Percentiles rank a stretch among this genome's conserved stretches.
These are phyloP conservation scores for Athalia rosae DNA, from an alignment of 2,888 invertebrate genomes.

Conservation along the genomic window DNA sequence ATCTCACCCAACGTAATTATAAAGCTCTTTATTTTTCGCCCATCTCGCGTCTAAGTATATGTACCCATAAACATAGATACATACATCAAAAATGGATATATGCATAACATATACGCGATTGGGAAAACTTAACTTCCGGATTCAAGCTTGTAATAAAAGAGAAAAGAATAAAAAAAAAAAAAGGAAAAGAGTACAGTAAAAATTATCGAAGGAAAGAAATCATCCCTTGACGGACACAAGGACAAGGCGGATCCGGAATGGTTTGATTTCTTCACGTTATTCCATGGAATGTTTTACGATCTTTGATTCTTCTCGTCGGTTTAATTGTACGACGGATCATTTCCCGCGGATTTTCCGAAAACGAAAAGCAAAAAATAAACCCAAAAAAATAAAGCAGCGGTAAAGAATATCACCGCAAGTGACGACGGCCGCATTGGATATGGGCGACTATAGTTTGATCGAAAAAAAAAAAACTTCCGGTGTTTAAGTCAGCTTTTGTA, in stretches of 20 bases:
- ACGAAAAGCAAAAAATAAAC: too few relatives aligned
- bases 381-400: neutral
- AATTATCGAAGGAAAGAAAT: neutral
- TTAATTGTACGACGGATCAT: too few relatives aligned
- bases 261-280: too few relatives aligned
- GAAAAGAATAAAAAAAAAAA: neutral
- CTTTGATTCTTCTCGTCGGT: too few relatives aligned
- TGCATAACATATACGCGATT: neutral
- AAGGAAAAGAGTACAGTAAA: neutral
- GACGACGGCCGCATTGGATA: neutral
- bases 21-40: too few relatives aligned
- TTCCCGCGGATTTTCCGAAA: too few relatives aligned
- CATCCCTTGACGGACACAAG: neutral
- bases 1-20: too few relatives aligned
- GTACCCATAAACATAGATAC: too few relatives aligned
- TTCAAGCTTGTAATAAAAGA: neutral
- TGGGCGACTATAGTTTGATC: neutral
- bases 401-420: neutral
- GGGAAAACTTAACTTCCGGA: neutral
- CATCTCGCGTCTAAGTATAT: too few relatives aligned
- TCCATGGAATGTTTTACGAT: too few relatives aligned
- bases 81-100: too few relatives aligned
- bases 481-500: conserved; percentile 13
- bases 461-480: neutral
- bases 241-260: too few relatives aligned